These are phyloP conservation scores for Entomyzon cyanotis DNA, from an alignment of 2,113 vertebrate genomes.

Conservation along the genomic window DNA sequence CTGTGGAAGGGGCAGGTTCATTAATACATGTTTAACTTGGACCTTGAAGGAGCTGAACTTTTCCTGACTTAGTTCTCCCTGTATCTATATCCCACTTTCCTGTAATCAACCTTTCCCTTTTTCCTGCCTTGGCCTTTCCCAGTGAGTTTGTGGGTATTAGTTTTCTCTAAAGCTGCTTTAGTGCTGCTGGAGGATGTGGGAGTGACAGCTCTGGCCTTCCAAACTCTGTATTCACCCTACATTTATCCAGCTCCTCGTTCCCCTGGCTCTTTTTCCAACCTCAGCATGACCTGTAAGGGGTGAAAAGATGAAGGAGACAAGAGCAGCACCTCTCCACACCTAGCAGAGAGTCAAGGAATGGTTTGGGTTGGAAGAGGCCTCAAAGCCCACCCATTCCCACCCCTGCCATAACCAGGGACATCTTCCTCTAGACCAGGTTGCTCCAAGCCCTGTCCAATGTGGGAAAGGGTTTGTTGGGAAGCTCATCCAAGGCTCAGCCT, in stretches of 20 bases:
- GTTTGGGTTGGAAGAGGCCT: background rate
- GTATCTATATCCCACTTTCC: conserved; percentile 3
- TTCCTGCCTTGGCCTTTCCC: conserved; percentile 17
- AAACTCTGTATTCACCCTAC: background rate
- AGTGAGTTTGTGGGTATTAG: background rate
- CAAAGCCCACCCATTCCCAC: background rate
- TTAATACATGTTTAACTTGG: conserved; percentile 43
- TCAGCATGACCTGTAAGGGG: background rate
- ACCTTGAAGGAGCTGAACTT: background rate
- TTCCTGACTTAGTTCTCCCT: conserved; percentile 3
- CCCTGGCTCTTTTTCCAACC: background rate
- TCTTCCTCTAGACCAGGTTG: background rate
- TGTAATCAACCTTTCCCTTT: conserved; percentile 5
- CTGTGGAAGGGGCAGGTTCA: background rate
- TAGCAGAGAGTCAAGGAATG: background rate
- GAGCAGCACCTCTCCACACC: background rate
- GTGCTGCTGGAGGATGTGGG: background rate
- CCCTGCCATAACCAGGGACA: background rate
- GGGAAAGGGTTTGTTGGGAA: background rate
- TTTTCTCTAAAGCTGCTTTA: background rate
- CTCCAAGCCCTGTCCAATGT: background rate
- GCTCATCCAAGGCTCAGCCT: background rate
- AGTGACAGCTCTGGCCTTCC: background rate
- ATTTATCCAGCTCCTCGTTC: background rate
- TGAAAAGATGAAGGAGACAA: background rate